Evolutionary conservation across 1,140 invertebrate genomes (phyloP).

Genomic region (Hestina assimilis): DNA sequence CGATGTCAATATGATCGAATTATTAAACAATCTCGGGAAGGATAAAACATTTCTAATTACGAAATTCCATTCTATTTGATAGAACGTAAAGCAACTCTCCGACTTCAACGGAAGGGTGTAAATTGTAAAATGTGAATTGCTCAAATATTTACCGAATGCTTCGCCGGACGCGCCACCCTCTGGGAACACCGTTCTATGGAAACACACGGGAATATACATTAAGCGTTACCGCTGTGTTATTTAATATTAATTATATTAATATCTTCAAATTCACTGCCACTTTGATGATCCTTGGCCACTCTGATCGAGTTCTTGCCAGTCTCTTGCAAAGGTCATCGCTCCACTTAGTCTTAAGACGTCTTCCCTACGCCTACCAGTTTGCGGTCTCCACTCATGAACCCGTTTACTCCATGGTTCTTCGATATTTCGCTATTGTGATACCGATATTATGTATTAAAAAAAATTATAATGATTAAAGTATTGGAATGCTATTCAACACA

Average conservation of each 20-base stretch:
- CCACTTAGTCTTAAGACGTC: too few relatives aligned
- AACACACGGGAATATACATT: conserved; percentile 27
- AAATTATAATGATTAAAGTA: too few relatives aligned
- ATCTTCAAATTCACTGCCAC: not conserved
- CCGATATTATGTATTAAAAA: too few relatives aligned
- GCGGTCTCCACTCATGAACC: too few relatives aligned
- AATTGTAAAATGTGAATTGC: conserved; percentile 64
- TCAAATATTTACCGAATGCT: conserved; percentile 65
- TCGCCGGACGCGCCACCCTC: conserved; percentile 37
- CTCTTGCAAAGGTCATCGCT: too few relatives aligned
- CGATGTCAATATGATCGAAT: not conserved
- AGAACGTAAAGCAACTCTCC: conserved; percentile 42
- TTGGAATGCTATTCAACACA: too few relatives aligned
- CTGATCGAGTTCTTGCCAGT: too few relatives aligned
- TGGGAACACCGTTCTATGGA: conserved; percentile 14
- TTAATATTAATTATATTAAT: not conserved
- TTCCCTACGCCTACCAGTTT: too few relatives aligned
- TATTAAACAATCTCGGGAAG: not conserved
- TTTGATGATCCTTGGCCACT: too few relatives aligned
- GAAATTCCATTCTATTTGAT: conserved; percentile 53
- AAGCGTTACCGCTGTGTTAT: not conserved
- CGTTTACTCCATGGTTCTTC: too few relatives aligned
- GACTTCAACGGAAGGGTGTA: conserved; percentile 47
- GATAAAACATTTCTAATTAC: conserved; percentile 51
- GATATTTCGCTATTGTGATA: too few relatives aligned